phyloP scores from a whole-genome alignment of 2,888 invertebrate genomes.

The Aquatica leii region DNA sequence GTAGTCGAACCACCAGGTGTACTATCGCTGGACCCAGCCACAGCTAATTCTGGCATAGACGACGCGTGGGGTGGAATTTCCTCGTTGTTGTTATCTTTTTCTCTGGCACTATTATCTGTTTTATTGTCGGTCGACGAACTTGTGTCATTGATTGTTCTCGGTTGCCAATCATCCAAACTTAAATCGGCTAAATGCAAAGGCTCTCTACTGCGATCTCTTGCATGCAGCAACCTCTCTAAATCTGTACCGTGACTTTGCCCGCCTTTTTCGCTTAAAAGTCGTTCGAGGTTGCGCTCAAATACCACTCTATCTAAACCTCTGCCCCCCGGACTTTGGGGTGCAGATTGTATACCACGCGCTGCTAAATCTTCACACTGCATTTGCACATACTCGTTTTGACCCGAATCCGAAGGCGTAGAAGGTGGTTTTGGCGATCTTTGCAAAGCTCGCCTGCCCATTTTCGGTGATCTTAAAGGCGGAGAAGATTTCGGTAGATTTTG shows the following conservation, averaged over 20 bases:
- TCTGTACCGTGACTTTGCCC: conserved; percentile 55
- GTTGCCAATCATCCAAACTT: conserved; percentile 66
- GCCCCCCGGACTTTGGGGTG: conserved; percentile 52
- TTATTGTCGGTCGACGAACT: conserved; percentile 52
- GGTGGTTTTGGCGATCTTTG: conserved; percentile 61
- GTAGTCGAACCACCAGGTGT: conserved; percentile 49
- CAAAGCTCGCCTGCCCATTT: conserved; percentile 64
- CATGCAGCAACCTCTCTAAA: conserved; percentile 63
- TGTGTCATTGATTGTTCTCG: conserved; percentile 51
- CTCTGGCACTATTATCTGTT: conserved; percentile 45
- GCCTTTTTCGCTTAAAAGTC: conserved; percentile 64
- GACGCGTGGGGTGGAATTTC: conserved; percentile 61
- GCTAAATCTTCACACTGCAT: conserved; percentile 45
- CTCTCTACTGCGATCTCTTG: conserved; percentile 67
- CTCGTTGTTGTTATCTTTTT: conserved; percentile 50
- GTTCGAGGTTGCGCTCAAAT: conserved; percentile 73
- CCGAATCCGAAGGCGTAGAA: conserved; percentile 54
- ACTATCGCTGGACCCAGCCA: conserved; percentile 52
- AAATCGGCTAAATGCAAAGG: conserved; percentile 68
- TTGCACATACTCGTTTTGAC: conserved; percentile 41
- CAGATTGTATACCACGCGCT: conserved; percentile 39
- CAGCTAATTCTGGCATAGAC: conserved; percentile 70
- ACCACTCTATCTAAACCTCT: conserved; percentile 73
- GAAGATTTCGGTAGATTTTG: conserved; percentile 59
- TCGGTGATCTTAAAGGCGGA: conserved; percentile 67